Conservation (phyloP, 2,797 vertebrate genomes). For the Cyclura pinguis region DNA sequence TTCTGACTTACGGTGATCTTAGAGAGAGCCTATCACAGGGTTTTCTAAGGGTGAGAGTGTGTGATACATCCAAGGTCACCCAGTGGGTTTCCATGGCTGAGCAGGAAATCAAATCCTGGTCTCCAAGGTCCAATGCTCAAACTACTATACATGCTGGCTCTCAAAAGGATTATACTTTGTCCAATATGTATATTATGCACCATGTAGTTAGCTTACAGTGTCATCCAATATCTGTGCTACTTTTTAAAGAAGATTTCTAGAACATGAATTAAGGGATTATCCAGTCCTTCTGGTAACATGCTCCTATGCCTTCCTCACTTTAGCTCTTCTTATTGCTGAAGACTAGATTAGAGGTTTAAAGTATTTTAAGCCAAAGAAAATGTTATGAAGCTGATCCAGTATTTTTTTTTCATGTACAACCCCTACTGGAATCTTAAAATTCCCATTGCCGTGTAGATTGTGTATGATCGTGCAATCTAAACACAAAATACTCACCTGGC, state of each 20-base stretch:
- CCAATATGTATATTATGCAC: neutral
- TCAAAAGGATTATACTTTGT: too few relatives aligned
- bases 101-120: too few relatives aligned
- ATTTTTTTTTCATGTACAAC: neutral
- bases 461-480: too few relatives aligned
- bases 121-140: too few relatives aligned
- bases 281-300: neutral
- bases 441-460: neutral
- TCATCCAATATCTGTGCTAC: too few relatives aligned
- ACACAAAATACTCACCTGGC: slow-evolving; percentile 85
- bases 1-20: too few relatives aligned
- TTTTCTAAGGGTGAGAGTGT: too few relatives aligned
- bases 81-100: too few relatives aligned
- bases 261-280: neutral
- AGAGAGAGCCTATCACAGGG: too few relatives aligned
- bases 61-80: too few relatives aligned
- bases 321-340: neutral
- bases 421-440: neutral
- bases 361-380: neutral
- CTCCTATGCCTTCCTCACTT: neutral
- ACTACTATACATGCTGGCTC: too few relatives aligned
- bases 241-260: neutral
- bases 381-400: neutral
- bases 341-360: neutral
- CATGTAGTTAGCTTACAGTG: neutral